Evolutionary conservation across 1,140 invertebrate species (phyloP).

Genomic region (Drosophila dunni): DNA sequence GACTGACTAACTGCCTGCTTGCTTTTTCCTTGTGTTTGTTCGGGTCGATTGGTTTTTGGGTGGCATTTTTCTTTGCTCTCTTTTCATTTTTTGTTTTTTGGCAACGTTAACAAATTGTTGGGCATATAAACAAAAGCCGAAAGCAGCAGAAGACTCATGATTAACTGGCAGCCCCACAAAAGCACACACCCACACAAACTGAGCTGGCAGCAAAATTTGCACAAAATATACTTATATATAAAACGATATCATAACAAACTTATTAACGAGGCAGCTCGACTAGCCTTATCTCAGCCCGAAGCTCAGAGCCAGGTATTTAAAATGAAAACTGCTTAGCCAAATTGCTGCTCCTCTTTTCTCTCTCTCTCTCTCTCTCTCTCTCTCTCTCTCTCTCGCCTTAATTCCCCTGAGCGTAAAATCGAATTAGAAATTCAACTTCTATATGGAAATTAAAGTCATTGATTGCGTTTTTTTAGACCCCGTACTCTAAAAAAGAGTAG

Average conservation of each 20-base stretch:
- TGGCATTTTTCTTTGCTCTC: conserved; percentile 3
- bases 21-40: conserved; percentile 21
- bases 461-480: too few species aligned
- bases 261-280: conserved; percentile 16
- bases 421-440: neutral
- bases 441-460: neutral
- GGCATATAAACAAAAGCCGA: conserved; percentile 38
- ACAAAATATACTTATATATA: conserved; percentile 17
- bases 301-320: conserved; percentile 1
- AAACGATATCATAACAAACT: conserved; percentile 38
- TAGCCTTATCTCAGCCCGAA: neutral
- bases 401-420: neutral
- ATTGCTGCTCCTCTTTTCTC: neutral
- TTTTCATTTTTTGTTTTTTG: conserved; percentile 9
- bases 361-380: neutral
- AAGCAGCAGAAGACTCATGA: conserved; percentile 20
- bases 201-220: conserved; percentile 22
- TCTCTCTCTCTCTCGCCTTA: neutral
- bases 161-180: conserved; percentile 26
- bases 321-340: conserved; percentile 8
- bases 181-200: neutral
- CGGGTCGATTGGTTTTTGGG: conserved; percentile 43
- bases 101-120: conserved; percentile 61
- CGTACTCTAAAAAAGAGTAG: too few species aligned
- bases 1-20: too few species aligned